These are phyloP conservation scores for Agrilus planipennis DNA, from an alignment of 1,140 invertebrate species.

Conservation along the genomic window DNA sequence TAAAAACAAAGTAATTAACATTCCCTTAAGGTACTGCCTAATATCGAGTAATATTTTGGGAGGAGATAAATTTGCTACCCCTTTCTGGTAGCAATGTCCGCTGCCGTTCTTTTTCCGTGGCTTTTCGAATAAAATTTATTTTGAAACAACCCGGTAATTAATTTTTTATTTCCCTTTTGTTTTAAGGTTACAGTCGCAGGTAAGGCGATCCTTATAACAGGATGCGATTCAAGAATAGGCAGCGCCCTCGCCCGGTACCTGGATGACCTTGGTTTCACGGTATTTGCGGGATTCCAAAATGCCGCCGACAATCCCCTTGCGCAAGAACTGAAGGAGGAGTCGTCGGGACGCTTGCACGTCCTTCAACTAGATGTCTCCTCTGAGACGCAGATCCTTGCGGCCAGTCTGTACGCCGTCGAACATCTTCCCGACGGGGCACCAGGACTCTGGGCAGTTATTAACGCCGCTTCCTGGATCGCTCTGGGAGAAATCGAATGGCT, in stretches of 20 bases:
- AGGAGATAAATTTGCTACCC: neutral
- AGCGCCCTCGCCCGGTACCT: slow-evolving; percentile 60
- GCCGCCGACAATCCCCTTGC: slow-evolving; percentile 48
- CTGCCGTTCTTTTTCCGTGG: neutral
- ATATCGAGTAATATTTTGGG: too few relatives aligned
- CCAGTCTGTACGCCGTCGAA: slow-evolving; percentile 60
- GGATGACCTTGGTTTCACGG: slow-evolving; percentile 69
- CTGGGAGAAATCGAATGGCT: slow-evolving; percentile 85
- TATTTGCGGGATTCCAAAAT: slow-evolving; percentile 64
- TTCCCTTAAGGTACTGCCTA: too few relatives aligned
- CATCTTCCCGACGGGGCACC: slow-evolving; percentile 63
- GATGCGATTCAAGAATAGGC: slow-evolving; percentile 68
- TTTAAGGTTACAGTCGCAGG: slow-evolving; percentile 59
- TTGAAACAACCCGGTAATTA: neutral
- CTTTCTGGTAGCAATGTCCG: too few relatives aligned
- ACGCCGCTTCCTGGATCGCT: slow-evolving; percentile 78
- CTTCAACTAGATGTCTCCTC: slow-evolving; percentile 63
- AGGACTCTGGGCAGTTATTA: slow-evolving; percentile 79
- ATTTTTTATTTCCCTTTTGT: slow-evolving; percentile 11
- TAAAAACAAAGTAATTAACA: too few relatives aligned
- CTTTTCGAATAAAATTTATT: neutral
- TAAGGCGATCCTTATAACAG: slow-evolving; percentile 73
- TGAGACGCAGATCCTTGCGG: slow-evolving; percentile 61
- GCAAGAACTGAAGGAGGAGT: slow-evolving; percentile 59
- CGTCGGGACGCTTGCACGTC: slow-evolving; percentile 58